phyloP scores from a whole-genome alignment of 2,113 vertebrate genomes.

The Solenodon paradoxus region DNA sequence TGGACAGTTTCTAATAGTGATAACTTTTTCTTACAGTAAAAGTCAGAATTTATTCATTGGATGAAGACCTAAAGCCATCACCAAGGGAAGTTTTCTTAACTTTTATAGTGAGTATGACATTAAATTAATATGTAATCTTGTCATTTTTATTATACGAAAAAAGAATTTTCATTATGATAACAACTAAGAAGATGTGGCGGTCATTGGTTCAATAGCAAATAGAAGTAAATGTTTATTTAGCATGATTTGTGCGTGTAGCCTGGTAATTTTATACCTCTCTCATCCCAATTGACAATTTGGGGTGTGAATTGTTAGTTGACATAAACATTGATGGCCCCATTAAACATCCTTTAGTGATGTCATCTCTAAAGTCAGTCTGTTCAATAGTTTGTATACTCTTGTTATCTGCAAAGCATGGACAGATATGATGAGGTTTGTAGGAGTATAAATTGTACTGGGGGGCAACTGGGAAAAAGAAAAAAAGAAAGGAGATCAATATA shows the following conservation, averaged over 20 bases:
- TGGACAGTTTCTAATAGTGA: not conserved
- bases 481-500: not conserved
- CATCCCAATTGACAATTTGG: not conserved
- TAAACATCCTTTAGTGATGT: not conserved
- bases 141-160: not conserved
- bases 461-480: too few relatives aligned
- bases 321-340: not conserved
- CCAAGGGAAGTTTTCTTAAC: slow-evolving; percentile 84
- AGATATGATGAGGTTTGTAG: not conserved
- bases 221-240: not conserved
- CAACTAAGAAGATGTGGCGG: not conserved
- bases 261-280: not conserved
- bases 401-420: not conserved
- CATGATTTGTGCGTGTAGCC: not conserved
- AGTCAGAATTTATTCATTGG: slow-evolving; percentile 89
- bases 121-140: not conserved
- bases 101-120: slow-evolving; percentile 79
- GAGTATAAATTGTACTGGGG: not conserved
- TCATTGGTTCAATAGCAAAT: not conserved
- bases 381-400: not conserved
- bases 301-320: not conserved
- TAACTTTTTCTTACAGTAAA: slow-evolving; percentile 79
- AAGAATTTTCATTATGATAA: not conserved
- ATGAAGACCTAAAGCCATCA: slow-evolving; percentile 88
- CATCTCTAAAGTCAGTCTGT: not conserved